Percentiles rank a stretch among this genome's conserved stretches.
These are phyloP conservation scores for Drosophila borborema DNA, from an alignment of 2,888 invertebrate genomes.

Conservation along the genomic window DNA sequence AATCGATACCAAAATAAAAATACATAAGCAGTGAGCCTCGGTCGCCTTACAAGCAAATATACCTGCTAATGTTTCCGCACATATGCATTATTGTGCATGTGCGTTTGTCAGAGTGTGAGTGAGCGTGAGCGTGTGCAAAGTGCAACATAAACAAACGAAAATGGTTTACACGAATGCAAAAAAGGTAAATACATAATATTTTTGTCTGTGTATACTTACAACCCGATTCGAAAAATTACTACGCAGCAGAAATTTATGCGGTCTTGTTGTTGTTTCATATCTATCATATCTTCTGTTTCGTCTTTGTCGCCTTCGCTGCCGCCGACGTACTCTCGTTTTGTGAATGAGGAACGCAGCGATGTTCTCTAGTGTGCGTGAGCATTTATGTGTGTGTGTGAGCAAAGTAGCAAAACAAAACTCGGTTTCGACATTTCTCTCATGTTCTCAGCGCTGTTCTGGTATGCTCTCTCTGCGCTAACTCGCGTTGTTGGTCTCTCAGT, in stretches of 20 bases:
- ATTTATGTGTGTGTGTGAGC: conserved; percentile 37
- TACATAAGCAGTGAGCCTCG: conserved; percentile 63
- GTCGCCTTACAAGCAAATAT: conserved; percentile 39
- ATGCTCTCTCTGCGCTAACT: conserved; percentile 27
- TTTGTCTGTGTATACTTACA: conserved; percentile 28
- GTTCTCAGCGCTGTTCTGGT: conserved; percentile 22
- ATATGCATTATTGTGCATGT: conserved; percentile 23
- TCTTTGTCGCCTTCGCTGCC: conserved; percentile 45
- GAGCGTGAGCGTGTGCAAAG: conserved; percentile 43
- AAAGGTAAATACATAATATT: conserved; percentile 61
- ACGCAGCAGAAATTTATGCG: conserved; percentile 80
- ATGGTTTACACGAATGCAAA: conserved; percentile 62
- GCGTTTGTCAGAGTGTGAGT: conserved; percentile 16
- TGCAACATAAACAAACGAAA: conserved; percentile 58
- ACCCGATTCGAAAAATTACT: conserved; percentile 69
- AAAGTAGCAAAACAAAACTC: conserved; percentile 62
- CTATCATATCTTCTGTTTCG: conserved; percentile 75
- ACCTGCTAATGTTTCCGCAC: conserved; percentile 17
- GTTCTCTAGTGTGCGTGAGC: conserved; percentile 50
- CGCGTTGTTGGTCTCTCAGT: conserved; percentile 9
- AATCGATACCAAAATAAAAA: conserved; percentile 79
- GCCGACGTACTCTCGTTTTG: conserved; percentile 61
- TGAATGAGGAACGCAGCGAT: conserved; percentile 64
- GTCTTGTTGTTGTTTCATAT: conserved; percentile 75
- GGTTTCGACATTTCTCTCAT: conserved; percentile 49